Conservation (phyloP, 1,140 invertebrate species). For the Lasaia peninsularis region DNA sequence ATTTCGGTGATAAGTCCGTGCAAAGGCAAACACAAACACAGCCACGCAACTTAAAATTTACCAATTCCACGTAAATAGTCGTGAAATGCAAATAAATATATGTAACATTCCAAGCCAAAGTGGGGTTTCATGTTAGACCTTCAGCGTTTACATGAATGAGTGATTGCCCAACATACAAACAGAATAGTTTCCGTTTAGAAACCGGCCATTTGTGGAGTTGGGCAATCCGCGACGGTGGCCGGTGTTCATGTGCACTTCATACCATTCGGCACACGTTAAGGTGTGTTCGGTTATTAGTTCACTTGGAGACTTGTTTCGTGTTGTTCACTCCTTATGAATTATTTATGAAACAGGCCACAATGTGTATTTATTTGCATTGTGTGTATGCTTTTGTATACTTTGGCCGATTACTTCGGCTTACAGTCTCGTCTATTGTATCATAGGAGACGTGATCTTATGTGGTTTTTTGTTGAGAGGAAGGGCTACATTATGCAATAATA, state of each 20-base stretch:
- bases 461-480: too few relatives aligned
- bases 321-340: neutral
- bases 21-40: too few relatives aligned
- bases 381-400: too few relatives aligned
- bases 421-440: too few relatives aligned
- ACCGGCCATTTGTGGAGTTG: slow-evolving; percentile 44
- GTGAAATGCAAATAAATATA: slow-evolving; percentile 9
- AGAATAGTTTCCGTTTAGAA: slow-evolving; percentile 61
- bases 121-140: slow-evolving; percentile 48
- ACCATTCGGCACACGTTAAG: slow-evolving; percentile 1
- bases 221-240: slow-evolving; percentile 39
- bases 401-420: too few relatives aligned
- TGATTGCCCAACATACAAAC: slow-evolving; percentile 49
- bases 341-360: neutral
- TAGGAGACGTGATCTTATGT: too few relatives aligned
- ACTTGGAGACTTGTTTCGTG: neutral
- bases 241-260: slow-evolving; percentile 27
- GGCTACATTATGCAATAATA: too few relatives aligned
- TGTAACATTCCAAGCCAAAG: slow-evolving; percentile 23
- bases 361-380: neutral
- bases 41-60: too few relatives aligned
- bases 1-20: too few relatives aligned
- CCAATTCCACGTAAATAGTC: too few relatives aligned
- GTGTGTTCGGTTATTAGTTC: neutral
- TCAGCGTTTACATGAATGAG: slow-evolving; percentile 54